Evolutionary conservation across 2,797 vertebrate species (phyloP).

Genomic region (Acipenser ruthenus): DNA sequence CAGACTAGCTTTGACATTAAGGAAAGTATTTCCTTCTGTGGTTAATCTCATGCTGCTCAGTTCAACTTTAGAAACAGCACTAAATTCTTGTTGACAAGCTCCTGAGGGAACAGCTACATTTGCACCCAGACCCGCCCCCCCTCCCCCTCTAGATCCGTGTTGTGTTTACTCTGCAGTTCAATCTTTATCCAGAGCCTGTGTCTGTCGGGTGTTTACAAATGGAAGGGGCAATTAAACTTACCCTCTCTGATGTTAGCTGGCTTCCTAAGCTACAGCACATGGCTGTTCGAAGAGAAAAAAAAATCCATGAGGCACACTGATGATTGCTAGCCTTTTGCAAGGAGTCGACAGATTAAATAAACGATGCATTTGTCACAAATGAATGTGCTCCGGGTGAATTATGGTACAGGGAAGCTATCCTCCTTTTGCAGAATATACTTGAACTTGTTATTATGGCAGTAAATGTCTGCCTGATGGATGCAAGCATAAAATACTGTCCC

Average conservation of each 20-base stretch:
- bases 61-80: conserved; percentile 35
- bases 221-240: conserved; percentile 31
- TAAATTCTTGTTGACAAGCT: conserved; percentile 43
- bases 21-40: conserved; percentile 36
- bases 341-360: not conserved
- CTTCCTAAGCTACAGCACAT: not conserved
- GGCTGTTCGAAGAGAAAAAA: not conserved
- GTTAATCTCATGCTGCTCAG: conserved; percentile 30
- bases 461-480: conserved; percentile 6
- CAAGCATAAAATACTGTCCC: not conserved
- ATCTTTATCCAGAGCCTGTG: not conserved
- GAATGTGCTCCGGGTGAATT: not conserved
- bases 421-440: not conserved
- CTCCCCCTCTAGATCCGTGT: conserved; percentile 13
- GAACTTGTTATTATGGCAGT: not conserved
- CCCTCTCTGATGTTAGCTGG: no score
- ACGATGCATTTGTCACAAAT: not conserved
- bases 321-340: not conserved
- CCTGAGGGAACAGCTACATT: conserved; percentile 27
- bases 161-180: not conserved
- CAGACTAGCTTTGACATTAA: conserved; percentile 41
- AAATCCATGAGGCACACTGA: not conserved
- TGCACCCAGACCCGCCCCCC: conserved; percentile 15
- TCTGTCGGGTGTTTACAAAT: conserved; percentile 32
- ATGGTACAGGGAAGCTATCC: not conserved